These are phyloP conservation scores for Epicampocera succincta DNA, from an alignment of 2,888 invertebrate genomes.

Conservation along the genomic window DNA sequence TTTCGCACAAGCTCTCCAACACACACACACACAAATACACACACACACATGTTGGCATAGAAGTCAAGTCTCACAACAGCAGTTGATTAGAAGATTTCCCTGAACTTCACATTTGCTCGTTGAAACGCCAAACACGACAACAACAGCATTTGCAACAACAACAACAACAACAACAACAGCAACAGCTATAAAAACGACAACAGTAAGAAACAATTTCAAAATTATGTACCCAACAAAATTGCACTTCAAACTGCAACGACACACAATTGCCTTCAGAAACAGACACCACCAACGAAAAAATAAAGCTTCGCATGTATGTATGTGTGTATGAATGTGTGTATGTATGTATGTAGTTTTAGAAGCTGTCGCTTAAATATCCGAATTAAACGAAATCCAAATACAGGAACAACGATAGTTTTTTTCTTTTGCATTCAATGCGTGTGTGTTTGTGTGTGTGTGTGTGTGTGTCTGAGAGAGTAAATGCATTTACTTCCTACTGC, in stretches of 20 bases:
- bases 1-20: slow-evolving; percentile 16
- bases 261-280: slow-evolving; percentile 39
- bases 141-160: no score
- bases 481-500: slow-evolving; percentile 58
- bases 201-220: not conserved
- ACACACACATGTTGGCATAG: slow-evolving; percentile 6
- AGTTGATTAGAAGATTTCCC: slow-evolving; percentile 77
- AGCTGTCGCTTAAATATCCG: slow-evolving; percentile 62
- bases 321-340: slow-evolving; percentile 30
- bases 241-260: slow-evolving; percentile 34
- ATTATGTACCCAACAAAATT: slow-evolving; percentile 25
- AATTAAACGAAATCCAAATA: slow-evolving; percentile 36
- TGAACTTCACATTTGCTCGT: slow-evolving; percentile 77
- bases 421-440: no score
- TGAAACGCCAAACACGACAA: slow-evolving; percentile 58
- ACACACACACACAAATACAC: slow-evolving; percentile 11
- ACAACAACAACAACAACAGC: no score
- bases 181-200: no score
- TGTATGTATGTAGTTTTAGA: slow-evolving; percentile 75
- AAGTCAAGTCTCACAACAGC: slow-evolving; percentile 52
- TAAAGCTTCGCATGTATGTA: no score
- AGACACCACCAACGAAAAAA: slow-evolving; percentile 34
- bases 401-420: slow-evolving; percentile 47
- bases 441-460: not conserved
- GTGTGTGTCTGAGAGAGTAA: no score